phyloP scores from a whole-genome alignment of 2,888 invertebrate species.

The Auanema freiburgensis region DNA sequence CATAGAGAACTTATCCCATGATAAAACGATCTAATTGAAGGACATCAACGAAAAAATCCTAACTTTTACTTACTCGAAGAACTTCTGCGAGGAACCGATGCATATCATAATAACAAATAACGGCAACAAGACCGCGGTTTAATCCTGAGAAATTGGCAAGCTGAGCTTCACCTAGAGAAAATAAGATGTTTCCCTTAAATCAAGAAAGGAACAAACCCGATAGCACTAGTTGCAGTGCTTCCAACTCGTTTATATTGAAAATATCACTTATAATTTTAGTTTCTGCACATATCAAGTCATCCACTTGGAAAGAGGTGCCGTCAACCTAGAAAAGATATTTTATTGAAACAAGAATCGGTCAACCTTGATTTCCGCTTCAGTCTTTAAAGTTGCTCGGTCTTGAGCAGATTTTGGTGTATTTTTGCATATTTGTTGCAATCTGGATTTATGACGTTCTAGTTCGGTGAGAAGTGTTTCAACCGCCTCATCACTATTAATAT shows the following conservation, averaged over 20 bases:
- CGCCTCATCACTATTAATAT: neutral
- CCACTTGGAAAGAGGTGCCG: slow-evolving; percentile 13
- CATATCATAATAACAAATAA: slow-evolving; percentile 54
- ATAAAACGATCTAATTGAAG: slow-evolving; percentile 25
- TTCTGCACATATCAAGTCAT: slow-evolving; percentile 27
- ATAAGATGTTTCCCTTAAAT: neutral
- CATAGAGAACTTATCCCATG: slow-evolving; percentile 28
- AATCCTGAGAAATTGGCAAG: slow-evolving; percentile 39
- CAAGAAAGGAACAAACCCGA: slow-evolving; percentile 26
- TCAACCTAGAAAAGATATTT: slow-evolving; percentile 4
- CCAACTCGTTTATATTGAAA: slow-evolving; percentile 39
- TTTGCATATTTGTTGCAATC: neutral
- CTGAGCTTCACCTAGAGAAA: slow-evolving; percentile 43
- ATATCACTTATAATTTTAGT: slow-evolving; percentile 37
- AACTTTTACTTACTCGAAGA: slow-evolving; percentile 11
- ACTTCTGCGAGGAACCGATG: slow-evolving; percentile 28
- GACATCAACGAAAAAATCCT: slow-evolving; percentile 17
- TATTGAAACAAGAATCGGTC: neutral
- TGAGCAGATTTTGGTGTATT: neutral
- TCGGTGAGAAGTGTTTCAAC: neutral
- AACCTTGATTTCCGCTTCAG: slow-evolving; percentile 1
- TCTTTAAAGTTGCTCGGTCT: neutral
- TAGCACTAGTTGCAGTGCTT: slow-evolving; percentile 44
- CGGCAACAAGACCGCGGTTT: slow-evolving; percentile 43
- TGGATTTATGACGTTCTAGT: neutral